A percentile compares a stretch with the other conserved stretches of the same genome.
Conservation (phyloP, 2,113 vertebrate species). For the Chitala chitala region DNA sequence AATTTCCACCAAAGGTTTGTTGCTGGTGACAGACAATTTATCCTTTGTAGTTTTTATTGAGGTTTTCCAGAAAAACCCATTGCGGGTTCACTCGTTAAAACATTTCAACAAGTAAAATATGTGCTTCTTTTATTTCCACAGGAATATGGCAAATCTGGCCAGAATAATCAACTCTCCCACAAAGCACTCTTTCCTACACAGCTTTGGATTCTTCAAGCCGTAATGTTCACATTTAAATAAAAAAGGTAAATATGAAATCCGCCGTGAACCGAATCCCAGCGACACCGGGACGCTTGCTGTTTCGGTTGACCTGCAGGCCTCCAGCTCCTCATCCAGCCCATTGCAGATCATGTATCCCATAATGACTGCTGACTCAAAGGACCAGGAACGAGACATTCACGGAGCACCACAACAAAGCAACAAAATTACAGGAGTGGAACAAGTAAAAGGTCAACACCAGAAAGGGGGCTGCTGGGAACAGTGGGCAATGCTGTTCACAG, state of each 20-base stretch:
- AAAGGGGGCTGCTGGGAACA: background rate
- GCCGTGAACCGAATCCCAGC: too few species aligned
- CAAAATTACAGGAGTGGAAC: conserved; percentile 7
- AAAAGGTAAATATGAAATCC: too few species aligned
- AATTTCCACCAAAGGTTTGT: background rate
- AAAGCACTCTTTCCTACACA: too few species aligned
- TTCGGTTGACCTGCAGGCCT: background rate
- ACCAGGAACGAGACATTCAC: background rate
- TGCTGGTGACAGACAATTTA: background rate
- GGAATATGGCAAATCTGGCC: too few species aligned
- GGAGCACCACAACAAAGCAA: conserved; percentile 3
- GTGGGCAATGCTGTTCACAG: background rate
- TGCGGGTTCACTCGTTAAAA: background rate
- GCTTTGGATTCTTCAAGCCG: too few species aligned
- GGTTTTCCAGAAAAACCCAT: conserved; percentile 1
- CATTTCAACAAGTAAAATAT: background rate
- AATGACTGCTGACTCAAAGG: conserved; percentile 15
- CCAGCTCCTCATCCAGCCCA: background rate
- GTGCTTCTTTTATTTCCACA: too few species aligned
- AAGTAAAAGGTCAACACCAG: conserved; percentile 6
- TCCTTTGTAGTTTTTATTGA: background rate
- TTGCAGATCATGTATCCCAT: background rate
- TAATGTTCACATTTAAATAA: too few species aligned
- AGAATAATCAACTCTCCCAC: too few species aligned
- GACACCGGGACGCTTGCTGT: background rate